Percentiles rank a stretch among this genome's conserved stretches.
Evolutionary conservation across 1,140 invertebrate genomes (phyloP).

Genomic region (Philotrypesis tridentata): DNA sequence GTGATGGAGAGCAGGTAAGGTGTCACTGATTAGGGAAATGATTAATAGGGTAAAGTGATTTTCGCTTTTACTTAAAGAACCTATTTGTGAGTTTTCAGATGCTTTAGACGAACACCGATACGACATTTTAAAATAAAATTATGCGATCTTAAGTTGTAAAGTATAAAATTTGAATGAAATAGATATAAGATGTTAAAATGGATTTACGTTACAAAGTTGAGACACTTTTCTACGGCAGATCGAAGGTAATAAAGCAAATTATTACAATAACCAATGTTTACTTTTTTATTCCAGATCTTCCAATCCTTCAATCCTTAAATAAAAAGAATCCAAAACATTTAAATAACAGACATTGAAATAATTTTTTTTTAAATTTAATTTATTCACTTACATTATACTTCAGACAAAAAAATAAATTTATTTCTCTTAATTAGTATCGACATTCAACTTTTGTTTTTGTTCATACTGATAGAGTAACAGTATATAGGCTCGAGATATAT

Average conservation of each 20-base stretch:
- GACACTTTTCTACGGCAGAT: background rate
- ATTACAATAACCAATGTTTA: constrained; percentile 9
- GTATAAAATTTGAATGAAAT: background rate
- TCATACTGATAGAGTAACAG: background rate
- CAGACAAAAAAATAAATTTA: constrained; percentile 39
- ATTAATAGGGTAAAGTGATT: constrained; percentile 13
- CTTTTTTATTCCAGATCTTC: background rate
- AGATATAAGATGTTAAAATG: background rate
- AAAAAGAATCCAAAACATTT: background rate
- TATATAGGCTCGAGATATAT: constrained; percentile 5
- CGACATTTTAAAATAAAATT: constrained; percentile 2
- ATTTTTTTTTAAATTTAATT: constrained; percentile 6
- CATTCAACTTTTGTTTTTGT: constrained; percentile 4
- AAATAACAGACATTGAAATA: background rate
- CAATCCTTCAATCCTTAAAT: background rate
- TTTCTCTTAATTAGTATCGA: constrained; percentile 33
- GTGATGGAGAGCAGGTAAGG: constrained; percentile 31
- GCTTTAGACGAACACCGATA: background rate
- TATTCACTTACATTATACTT: constrained; percentile 26
- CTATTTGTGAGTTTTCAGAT: constrained; percentile 44
- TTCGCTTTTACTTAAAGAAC: constrained; percentile 19
- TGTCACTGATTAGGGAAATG: constrained; percentile 13
- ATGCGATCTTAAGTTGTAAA: background rate
- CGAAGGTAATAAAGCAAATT: constrained; percentile 22
- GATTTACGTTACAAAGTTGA: background rate